A percentile compares a stretch with the other conserved stretches of the same genome.
phyloP scores from a whole-genome alignment of 2,797 vertebrate genomes.

The Ctenosaura bakeri region DNA sequence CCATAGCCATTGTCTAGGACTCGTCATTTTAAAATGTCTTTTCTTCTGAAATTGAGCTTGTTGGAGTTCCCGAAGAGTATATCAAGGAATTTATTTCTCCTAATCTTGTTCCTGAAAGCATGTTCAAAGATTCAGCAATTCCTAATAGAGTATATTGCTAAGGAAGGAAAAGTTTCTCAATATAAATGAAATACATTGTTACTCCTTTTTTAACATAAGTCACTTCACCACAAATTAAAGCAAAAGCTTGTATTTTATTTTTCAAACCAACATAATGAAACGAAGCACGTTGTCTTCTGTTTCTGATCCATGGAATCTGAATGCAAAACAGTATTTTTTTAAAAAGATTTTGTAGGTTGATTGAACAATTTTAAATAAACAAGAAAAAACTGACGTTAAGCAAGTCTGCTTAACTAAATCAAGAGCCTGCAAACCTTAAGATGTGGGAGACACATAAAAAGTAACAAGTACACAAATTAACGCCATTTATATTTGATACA shows the following conservation, averaged over 20 bases:
- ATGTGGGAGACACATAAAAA: not conserved
- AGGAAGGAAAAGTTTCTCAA: conserved; percentile 62
- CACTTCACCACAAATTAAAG: conserved; percentile 63
- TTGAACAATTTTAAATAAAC: conserved; percentile 36
- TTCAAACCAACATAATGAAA: conserved; percentile 63
- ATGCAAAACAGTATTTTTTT: not conserved
- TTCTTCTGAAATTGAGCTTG: conserved; percentile 54
- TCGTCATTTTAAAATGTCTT: conserved; percentile 47
- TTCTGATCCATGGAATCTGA: conserved; percentile 46
- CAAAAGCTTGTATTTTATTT: conserved; percentile 50
- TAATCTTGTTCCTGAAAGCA: conserved; percentile 47
- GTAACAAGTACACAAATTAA: not conserved
- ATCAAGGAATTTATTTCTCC: conserved; percentile 54
- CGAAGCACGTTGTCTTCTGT: conserved; percentile 47
- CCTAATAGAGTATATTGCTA: conserved; percentile 62
- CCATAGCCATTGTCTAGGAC: not conserved
- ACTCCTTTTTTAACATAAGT: conserved; percentile 62
- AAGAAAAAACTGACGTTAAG: conserved; percentile 30
- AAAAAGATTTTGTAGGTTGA: conserved; percentile 31
- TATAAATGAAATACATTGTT: conserved; percentile 63
- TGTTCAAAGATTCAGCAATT: conserved; percentile 68
- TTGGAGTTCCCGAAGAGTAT: conserved; percentile 48
- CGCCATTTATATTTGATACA: not conserved
- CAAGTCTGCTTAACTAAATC: conserved; percentile 29
- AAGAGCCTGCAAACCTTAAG: not conserved